A percentile compares a stretch with the other conserved stretches of the same genome.
Evolutionary conservation across 2,888 invertebrate species (phyloP).

Genomic region (Neria commutata): DNA sequence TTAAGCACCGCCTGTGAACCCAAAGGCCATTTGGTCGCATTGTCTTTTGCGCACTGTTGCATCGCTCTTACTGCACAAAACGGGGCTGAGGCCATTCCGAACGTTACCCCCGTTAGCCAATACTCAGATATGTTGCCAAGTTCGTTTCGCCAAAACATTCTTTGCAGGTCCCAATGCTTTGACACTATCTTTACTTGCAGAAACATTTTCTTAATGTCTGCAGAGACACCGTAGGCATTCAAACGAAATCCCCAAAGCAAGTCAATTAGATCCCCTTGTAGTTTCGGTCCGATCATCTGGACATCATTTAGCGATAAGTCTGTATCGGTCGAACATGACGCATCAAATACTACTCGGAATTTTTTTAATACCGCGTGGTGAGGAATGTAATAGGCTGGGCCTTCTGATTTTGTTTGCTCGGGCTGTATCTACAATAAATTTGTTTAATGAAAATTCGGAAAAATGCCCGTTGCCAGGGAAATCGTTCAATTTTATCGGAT

Average conservation of each 20-base stretch:
- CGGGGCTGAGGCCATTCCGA: conserved; percentile 14
- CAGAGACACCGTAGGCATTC: background rate
- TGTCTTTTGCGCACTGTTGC: conserved; percentile 12
- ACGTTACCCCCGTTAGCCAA: background rate
- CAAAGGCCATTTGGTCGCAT: conserved; percentile 3
- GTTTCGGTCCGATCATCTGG: conserved; percentile 10
- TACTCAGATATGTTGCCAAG: background rate
- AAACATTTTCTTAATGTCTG: background rate
- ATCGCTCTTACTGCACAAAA: conserved; percentile 13
- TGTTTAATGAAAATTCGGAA: too few species aligned
- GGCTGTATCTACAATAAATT: too few species aligned
- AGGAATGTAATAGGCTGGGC: background rate
- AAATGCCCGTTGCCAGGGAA: too few species aligned
- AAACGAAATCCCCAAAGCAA: conserved; percentile 1
- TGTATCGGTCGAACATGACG: conserved; percentile 13
- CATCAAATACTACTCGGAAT: conserved; percentile 13
- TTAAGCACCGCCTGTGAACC: conserved; percentile 2
- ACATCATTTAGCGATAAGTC: conserved; percentile 13
- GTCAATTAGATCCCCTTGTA: conserved; percentile 6
- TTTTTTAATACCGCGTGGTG: conserved; percentile 15
- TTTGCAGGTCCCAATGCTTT: background rate
- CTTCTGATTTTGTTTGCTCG: too few species aligned
- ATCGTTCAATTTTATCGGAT: too few species aligned
- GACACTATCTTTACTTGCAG: background rate
- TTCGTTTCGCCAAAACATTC: background rate